Percentiles rank a stretch among this genome's conserved stretches.
These are phyloP conservation scores for Gryllus longicercus DNA, from an alignment of 2,888 invertebrate genomes.

Conservation along the genomic window DNA sequence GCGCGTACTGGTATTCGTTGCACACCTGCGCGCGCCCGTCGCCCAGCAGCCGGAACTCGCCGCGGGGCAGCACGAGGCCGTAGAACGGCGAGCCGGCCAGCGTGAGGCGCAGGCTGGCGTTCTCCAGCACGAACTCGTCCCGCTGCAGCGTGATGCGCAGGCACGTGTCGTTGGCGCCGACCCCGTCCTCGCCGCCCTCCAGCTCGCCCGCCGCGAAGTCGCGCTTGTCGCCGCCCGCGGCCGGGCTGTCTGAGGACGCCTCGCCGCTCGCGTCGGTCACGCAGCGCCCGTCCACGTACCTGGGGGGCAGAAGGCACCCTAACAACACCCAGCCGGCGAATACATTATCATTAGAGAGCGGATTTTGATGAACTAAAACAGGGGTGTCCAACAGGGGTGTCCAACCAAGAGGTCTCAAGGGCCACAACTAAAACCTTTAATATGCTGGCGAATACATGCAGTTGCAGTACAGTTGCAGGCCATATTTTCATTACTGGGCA, in stretches of 20 bases:
- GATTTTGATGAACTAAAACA: too few species aligned
- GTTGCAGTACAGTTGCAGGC: too few species aligned
- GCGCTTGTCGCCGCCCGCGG: background rate
- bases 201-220: background rate
- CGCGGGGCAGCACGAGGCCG: background rate
- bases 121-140: conserved; percentile 19
- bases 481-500: too few species aligned
- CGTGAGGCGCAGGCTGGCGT: conserved; percentile 18
- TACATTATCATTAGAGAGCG: too few species aligned
- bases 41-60: conserved; percentile 18
- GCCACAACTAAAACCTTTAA: too few species aligned
- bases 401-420: too few species aligned
- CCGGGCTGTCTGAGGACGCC: background rate
- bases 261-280: background rate
- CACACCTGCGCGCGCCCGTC: conserved; percentile 21
- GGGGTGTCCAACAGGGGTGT: too few species aligned
- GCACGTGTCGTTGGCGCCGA: background rate
- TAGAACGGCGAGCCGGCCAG: conserved; percentile 6
- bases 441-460: too few species aligned
- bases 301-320: too few species aligned
- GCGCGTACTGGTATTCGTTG: background rate
- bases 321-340: too few species aligned
- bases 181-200: too few species aligned
- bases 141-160: background rate
- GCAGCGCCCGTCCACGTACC: background rate